Base-by-base conservation (phyloP, 2,888 invertebrate species). In the Lasius platythorax region DNA sequence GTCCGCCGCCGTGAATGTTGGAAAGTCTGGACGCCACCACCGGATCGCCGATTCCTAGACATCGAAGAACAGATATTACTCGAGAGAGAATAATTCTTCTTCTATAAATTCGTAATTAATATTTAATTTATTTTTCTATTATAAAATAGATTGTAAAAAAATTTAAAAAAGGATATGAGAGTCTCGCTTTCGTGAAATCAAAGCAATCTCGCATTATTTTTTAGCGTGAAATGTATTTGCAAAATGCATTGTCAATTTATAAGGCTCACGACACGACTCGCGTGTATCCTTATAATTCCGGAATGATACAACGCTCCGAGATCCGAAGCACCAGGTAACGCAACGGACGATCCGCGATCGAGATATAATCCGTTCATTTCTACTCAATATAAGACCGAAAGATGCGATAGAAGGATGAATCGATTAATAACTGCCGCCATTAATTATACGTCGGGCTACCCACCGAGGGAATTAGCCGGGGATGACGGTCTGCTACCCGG, bases 401-500 rank as follows among this genome's bases (percentile, higher is more conserved):
- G 37, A 46, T 40, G 30, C 12, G 11, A 40, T 64, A 43, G 23
- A 56, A 56, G 46, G 64, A 79, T 56, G 75, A 74, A 53, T 33
- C 75, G 56, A 58, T n/a, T 6, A 12, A 9, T 12, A 6, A 40
- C n/a, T 8, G 43, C 79, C 87, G 89, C 87, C 89, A 92, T 91
- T 53, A 91, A 92, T 92, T 91, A 87, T 92, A 91, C 81, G 79
- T 84, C 37, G 70, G 68, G 64, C 68, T 87, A 89, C 90, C 88
- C 85, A 94, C 94, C 93, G 68, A 94, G 91, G 15, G 94, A 92
- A 91, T 92, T 92, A 82, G 92, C 91, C 46, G 95, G 93, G 46
- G 94, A 93, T 76, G 93, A 91, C 76, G 95, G 95, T 92, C 95
- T 91, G 88, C 95, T 94, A 86, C 93, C 91, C 4, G 95, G 94